Percentiles rank a stretch among this genome's conserved stretches.
These are phyloP conservation scores for Pomacea maculata DNA, from an alignment of 1,140 invertebrate species.

Conservation along the genomic window DNA sequence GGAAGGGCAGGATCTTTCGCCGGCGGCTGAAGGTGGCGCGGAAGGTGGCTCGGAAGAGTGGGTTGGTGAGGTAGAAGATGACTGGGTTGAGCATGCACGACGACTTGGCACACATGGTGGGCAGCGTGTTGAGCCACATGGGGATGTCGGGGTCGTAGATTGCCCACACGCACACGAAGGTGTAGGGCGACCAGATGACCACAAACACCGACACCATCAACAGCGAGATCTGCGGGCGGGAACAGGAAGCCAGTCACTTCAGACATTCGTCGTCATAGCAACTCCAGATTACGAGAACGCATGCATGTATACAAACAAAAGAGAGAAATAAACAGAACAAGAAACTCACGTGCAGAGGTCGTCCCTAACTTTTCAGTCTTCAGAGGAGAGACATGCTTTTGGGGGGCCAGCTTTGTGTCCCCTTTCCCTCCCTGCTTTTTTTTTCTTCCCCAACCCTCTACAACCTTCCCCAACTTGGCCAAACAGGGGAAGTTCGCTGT, in stretches of 20 bases:
- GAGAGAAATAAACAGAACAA: too few relatives aligned
- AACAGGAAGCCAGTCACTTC: not conserved
- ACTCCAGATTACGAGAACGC: too few relatives aligned
- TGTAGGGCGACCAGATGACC: constrained; percentile 25
- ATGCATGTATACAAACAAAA: too few relatives aligned
- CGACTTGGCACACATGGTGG: constrained; percentile 28
- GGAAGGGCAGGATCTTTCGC: not conserved
- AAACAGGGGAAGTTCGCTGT: too few relatives aligned
- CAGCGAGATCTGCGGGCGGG: constrained; percentile 13
- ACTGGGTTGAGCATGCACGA: constrained; percentile 29
- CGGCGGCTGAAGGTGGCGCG: constrained; percentile 6
- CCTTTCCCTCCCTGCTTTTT: too few relatives aligned
- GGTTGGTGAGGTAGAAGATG: constrained; percentile 25
- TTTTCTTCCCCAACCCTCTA: too few relatives aligned
- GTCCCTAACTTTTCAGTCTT: too few relatives aligned
- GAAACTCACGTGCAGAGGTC: too few relatives aligned
- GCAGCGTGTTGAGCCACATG: constrained; percentile 26
- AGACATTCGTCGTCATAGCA: not conserved
- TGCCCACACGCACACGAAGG: constrained; percentile 24
- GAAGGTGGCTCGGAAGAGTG: constrained; percentile 19
- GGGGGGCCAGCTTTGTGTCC: too few relatives aligned
- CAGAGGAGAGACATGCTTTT: too few relatives aligned
- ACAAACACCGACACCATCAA: constrained; percentile 19
- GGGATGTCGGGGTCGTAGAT: constrained; percentile 23
- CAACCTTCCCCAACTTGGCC: too few relatives aligned